Base-by-base conservation (phyloP, 1,140 invertebrate species). In the Cheumatopsyche charites region DNA sequence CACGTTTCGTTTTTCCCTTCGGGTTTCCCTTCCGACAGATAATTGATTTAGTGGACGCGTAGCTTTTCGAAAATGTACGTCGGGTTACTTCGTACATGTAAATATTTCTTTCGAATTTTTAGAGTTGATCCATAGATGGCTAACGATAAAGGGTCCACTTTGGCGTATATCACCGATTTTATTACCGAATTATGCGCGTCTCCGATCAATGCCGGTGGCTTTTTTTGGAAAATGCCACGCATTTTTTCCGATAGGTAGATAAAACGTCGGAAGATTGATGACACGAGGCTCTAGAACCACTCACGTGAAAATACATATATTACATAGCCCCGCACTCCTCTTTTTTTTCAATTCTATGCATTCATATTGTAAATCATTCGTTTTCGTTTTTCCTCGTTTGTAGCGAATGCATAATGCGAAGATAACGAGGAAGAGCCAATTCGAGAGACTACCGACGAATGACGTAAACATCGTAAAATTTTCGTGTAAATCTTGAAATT, bases 171-270 rank as follows among this genome's bases (percentile, higher is more conserved):
- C 72, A 62, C 29, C n/a, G 17, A 55, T 41, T 69, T 73, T 63
- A 73, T 73, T 73, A 65, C 25, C 23, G 36, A 69, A 69, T 73
- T 73, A 73, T 73, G 49, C 67, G 17, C 12, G 15, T 45, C 15
- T 66, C 12, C 6, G 43, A 66, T 66, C 63, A 41, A 66, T 47
- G 43, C 26, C n/a, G 63, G 19, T 66, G 63, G 21, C 63, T 42
- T 45, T 65, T 45, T 52, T 66, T 66, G 19, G 42, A 19, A 66
- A 66, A 66, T 66, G 26, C 63, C 63, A 23, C 13, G 43, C 63
- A 45, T 66, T 43, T 66, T 66, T 66, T 66, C 9, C 29, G 47
- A 23, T 3, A 11, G 4, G 12, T 36, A 66, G 63, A 66, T 66
- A 66, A n/a, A n/a, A 66, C 63, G 12, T 12, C n/a, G 25, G 19